Conservation (phyloP, 2,113 vertebrate genomes). For the Callipepla squamata region DNA sequence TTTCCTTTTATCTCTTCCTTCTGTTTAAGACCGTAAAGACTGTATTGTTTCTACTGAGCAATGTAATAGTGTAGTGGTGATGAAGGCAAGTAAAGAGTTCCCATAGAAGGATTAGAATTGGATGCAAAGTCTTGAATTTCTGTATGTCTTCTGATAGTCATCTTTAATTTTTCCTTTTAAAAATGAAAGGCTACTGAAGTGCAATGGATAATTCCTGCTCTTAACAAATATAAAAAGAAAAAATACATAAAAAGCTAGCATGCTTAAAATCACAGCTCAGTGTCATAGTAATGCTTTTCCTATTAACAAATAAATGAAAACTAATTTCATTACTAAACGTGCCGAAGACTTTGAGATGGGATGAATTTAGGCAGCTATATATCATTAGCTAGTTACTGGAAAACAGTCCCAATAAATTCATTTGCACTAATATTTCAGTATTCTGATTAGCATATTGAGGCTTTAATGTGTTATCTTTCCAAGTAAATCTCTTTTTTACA, state of each 20-base stretch:
- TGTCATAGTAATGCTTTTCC: background rate
- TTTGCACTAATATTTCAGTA: background rate
- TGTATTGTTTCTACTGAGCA: background rate
- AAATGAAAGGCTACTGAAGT: background rate
- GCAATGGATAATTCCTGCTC: background rate
- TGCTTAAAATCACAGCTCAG: background rate
- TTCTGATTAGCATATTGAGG: background rate
- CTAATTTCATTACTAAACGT: background rate
- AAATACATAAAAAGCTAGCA: background rate
- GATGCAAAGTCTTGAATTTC: background rate
- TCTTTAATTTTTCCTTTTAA: background rate
- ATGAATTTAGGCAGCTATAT: background rate
- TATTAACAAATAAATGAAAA: background rate
- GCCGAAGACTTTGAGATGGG: background rate
- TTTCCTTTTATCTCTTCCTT: background rate
- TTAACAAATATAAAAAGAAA: background rate
- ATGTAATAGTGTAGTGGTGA: fast-evolving
- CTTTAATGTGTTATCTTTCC: background rate
- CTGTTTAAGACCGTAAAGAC: background rate
- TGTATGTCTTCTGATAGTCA: background rate
- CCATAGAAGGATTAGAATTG: background rate
- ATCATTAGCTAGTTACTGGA: background rate
- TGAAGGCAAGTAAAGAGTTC: background rate
- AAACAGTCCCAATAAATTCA: background rate
- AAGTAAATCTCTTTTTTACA: background rate